Evolutionary conservation across 1,140 invertebrate species (phyloP).

Genomic region (Sycobia sp.): DNA sequence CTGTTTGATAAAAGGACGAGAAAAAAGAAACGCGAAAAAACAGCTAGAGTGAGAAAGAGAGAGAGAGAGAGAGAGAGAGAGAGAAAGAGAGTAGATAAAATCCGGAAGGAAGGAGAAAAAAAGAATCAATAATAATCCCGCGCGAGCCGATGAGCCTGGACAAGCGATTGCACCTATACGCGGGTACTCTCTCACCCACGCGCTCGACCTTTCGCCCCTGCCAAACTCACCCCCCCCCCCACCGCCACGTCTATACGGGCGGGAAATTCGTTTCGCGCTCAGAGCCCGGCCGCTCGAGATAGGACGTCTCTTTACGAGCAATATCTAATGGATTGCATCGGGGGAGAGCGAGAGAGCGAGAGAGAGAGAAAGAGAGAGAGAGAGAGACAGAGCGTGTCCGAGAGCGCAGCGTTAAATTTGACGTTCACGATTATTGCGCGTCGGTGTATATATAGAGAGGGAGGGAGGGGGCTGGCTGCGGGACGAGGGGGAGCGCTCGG

Average conservation of each 20-base stretch:
- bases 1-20: neutral
- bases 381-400: no score
- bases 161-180: neutral
- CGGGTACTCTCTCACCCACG: neutral
- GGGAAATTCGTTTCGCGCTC: constrained; percentile 19
- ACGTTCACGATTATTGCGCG: constrained; percentile 61
- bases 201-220: neutral
- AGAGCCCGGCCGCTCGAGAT: constrained; percentile 47
- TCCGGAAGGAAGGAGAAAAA: neutral
- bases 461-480: neutral
- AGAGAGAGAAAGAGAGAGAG: no score
- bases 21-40: neutral
- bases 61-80: neutral
- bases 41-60: neutral
- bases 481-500: neutral
- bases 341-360: no score
- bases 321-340: constrained; percentile 63
- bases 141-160: neutral
- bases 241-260: no score
- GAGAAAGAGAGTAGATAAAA: neutral
- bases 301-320: constrained; percentile 59
- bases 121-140: constrained; percentile 20
- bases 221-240: constrained; percentile 20
- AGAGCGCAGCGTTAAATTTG: constrained; percentile 58
- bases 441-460: constrained; percentile 34